A percentile compares a stretch with the other conserved stretches of the same genome.
phyloP scores from a whole-genome alignment of 2,113 vertebrate species.

The Pogona vitticeps region DNA sequence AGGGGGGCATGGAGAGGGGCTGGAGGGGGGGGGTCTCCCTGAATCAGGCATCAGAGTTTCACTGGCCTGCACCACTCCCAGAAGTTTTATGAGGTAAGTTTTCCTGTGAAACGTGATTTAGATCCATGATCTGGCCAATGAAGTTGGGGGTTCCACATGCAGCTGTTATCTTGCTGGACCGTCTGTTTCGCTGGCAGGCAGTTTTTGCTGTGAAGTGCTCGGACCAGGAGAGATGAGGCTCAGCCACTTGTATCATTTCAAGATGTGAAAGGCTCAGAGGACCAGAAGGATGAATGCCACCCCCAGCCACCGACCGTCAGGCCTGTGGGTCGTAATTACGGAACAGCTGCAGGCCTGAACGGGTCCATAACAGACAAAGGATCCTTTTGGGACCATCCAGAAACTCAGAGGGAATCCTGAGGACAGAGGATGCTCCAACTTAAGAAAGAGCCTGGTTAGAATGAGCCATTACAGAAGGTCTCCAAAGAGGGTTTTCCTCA shows the following conservation, averaged over 20 bases:
- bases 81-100: too few species aligned
- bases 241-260: not conserved
- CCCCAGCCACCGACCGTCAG: not conserved
- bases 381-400: not conserved
- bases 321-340: not conserved
- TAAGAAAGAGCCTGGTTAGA: not conserved
- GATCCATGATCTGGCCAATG: too few species aligned
- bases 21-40: too few species aligned
- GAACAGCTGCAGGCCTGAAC: not conserved
- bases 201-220: too few species aligned
- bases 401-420: not conserved
- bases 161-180: too few species aligned
- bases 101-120: too few species aligned
- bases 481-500: not conserved
- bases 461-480: not conserved
- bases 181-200: too few species aligned
- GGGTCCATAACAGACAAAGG: not conserved
- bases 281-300: too few species aligned
- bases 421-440: not conserved
- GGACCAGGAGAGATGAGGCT: not conserved
- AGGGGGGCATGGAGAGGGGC: too few species aligned
- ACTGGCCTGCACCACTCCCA: too few species aligned
- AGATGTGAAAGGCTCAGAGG: not conserved
- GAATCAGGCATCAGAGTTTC: too few species aligned
- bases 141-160: too few species aligned